Base-by-base conservation (phyloP, 2,797 vertebrate genomes). In the Avahi laniger region DNA sequence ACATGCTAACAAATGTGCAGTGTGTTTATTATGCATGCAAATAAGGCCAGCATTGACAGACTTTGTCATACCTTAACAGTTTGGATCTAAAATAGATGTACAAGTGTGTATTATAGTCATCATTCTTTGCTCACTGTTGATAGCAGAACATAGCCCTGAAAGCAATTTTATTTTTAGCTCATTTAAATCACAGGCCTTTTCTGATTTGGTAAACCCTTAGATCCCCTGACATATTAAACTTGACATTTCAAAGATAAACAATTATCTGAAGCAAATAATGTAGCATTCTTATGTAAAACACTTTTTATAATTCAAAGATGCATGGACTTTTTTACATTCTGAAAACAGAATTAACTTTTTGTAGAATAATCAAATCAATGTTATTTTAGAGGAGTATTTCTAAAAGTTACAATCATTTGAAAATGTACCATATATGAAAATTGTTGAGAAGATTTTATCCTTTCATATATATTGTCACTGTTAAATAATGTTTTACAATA, bases 121-220 rank as follows among this genome's bases (percentile, higher is more conserved):
- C 7, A 7, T 88, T 38, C 33, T 70, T 78, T 87, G 76, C 22
- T 67, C 41, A 80, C 63, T 52, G 35, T 85, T 46, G 63, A 57
- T 46, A 70, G 63, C 33, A 76, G 61, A 82, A 65, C 38, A 63
- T 61, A 82, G 61, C 63, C 48, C 50, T 65, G 28, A 89, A 76
- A 57, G 67, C 57, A 75, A 2, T 73, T 52, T 73, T 81, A 90
- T 57, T 96, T 93, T 96, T 96, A 86, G 48, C 28, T 86, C 67
- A 86, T 75, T 78, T 86, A 86, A 85, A 91, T 57, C 73, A 57
- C 20, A 85, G 38, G 8, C 11, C 41, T 69, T 81, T 75, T 73
- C 35, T 43, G 20, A 54, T 22, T 81, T 67, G 41, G 54, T 17
- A 86, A 59, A 59, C 30, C 48, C 2, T 80, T 18, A 90, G 8